Base-by-base conservation (phyloP, 1,140 invertebrate genomes). In the Diprion similis region DNA sequence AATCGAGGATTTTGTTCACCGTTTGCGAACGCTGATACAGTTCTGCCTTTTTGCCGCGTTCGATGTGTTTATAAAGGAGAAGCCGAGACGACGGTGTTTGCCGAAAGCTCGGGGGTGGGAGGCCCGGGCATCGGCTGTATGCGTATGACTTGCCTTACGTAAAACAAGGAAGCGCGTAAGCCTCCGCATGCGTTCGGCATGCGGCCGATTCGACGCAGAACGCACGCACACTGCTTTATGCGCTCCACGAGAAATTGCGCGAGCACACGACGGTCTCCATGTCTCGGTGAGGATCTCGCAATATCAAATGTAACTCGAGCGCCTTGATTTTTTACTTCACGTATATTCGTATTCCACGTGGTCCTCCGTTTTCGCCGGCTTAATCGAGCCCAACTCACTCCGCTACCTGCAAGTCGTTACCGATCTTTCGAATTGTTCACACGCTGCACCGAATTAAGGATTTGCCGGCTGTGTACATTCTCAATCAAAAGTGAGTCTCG, bases 51-150 rank as follows among this genome's bases (percentile, higher is more conserved):
- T 75, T 68, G 51, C 72, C 78, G 76, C 76, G 75, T 75, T 78
- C 75, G 78, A 79, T 80, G 82, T 78, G 81, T 81, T 86, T 86
- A 86, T 86, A 86, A 86, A 85, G 84, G 79, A 85, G 78, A 71
- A 75, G 69, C 69, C 76, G 77, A 78, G 76, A 72, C 76, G 82
- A 84, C 83, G 84, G 82, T 80, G 78, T 80, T 79, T 78, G 79
- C 17, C 37, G 66, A 68, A 45, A 73, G 76, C 68, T 70, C 73
- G 74, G 77, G 76, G 79, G 75, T 76, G 76, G 71, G 70, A 70
- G 69, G 6, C 19, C 11, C 13, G 46, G 18, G n/a, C 18, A 13
- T 48, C 46, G n/a, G 67, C 24, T 68, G n/a, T n/a, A n/a, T n/a
- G 19, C 67, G 67, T 68, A 68, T 75, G 73, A 47, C 70, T n/a